Conservation (phyloP, 2,113 vertebrate genomes). For the Perccottus glenii region DNA sequence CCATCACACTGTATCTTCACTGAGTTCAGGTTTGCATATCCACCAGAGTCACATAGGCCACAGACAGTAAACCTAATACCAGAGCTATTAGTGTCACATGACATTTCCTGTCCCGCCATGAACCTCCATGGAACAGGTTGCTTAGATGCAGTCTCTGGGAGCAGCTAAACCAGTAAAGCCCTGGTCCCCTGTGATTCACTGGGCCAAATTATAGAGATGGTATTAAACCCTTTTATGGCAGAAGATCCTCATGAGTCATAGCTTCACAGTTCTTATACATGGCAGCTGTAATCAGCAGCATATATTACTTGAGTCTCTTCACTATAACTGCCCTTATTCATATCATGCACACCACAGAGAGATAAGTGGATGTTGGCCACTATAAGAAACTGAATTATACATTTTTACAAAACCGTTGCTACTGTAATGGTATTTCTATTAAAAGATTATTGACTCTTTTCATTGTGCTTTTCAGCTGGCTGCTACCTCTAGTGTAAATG, state of each 20-base stretch:
- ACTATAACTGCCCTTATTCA: no score
- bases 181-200: not conserved
- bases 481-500: constrained; percentile 9
- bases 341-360: not conserved
- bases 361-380: constrained; percentile 39
- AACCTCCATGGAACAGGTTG: not conserved
- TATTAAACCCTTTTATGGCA: no score
- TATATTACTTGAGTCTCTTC: no score
- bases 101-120: not conserved
- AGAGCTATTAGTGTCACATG: constrained; percentile 2
- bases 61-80: not conserved
- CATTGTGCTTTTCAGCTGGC: not conserved
- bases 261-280: no score
- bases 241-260: no score
- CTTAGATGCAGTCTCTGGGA: not conserved
- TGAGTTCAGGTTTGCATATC: not conserved
- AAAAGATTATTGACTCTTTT: no score
- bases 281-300: no score
- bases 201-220: no score
- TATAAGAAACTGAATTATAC: no score
- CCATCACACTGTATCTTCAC: not conserved
- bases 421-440: no score
- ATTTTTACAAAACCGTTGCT: no score
- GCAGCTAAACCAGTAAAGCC: not conserved
- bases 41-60: not conserved